Evolutionary conservation across 64 coral and sea anemone species (phyloP).

Genomic region (Orbicella faveolata): DNA sequence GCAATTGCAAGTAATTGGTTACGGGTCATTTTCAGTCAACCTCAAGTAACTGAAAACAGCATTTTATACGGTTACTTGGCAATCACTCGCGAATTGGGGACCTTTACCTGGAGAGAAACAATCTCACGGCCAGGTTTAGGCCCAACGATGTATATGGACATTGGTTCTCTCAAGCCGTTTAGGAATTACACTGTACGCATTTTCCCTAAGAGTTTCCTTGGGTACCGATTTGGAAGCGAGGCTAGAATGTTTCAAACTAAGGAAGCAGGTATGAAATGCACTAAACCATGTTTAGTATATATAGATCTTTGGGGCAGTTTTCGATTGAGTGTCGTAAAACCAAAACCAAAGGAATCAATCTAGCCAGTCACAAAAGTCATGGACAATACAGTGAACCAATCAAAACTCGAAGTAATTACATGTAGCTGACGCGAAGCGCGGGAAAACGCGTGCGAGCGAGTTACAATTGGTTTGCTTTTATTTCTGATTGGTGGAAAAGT

Average conservation of each 20-base stretch:
- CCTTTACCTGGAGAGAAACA: neutral
- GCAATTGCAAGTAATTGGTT: neutral
- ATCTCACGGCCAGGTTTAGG: neutral
- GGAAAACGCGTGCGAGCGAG: no score
- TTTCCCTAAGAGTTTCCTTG: neutral
- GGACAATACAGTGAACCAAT: no score
- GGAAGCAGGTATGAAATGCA: neutral
- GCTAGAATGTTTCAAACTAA: neutral
- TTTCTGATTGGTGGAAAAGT: no score
- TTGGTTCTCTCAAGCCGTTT: neutral
- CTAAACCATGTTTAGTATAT: neutral
- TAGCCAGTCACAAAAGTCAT: no score
- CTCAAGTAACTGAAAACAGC: neutral
- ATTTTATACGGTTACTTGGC: neutral
- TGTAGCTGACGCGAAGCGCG: no score
- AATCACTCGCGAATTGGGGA: neutral
- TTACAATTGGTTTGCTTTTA: no score
- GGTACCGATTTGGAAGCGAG: neutral
- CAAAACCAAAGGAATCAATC: no score
- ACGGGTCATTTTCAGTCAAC: neutral
- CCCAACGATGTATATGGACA: neutral
- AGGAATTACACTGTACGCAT: neutral
- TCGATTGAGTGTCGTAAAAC: no score
- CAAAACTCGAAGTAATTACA: no score
- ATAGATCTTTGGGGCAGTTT: no score